Evolutionary conservation across 2,113 vertebrate species (phyloP).

Genomic region (Siphamia tubifer): DNA sequence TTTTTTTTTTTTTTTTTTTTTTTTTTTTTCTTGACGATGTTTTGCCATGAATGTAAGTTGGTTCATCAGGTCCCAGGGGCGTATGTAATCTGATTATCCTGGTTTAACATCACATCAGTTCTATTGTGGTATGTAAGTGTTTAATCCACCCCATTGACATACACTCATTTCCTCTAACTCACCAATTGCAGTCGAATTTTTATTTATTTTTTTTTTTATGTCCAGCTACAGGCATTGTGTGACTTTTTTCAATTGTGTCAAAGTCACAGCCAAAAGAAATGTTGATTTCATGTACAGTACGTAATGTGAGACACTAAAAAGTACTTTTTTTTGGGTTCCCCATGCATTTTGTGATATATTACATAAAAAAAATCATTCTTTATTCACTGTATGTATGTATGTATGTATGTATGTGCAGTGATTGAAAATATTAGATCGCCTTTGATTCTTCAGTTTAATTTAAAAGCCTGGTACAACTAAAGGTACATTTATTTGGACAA

Average conservation of each 20-base stretch:
- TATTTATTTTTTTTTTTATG: background rate
- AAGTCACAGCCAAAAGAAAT: too few relatives aligned
- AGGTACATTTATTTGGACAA: too few relatives aligned
- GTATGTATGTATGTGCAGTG: too few relatives aligned
- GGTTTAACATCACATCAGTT: slow-evolving; percentile 13
- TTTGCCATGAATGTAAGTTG: background rate
- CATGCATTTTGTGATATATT: too few relatives aligned
- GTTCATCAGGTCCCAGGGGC: background rate
- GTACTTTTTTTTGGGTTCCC: too few relatives aligned
- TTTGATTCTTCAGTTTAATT: too few relatives aligned
- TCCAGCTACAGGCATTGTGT: background rate
- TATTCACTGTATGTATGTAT: too few relatives aligned
- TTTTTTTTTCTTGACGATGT: slow-evolving; percentile 1
- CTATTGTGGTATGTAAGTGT: background rate
- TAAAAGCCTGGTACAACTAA: too few relatives aligned
- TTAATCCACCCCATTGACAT: background rate
- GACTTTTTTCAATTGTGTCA: background rate
- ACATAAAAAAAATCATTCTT: too few relatives aligned
- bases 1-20: background rate
- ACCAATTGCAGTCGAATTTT: background rate
- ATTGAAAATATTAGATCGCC: too few relatives aligned
- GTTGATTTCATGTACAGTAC: too few relatives aligned
- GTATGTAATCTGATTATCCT: slow-evolving; percentile 39
- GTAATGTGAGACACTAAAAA: too few relatives aligned
- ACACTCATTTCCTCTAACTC: background rate